Base-by-base conservation (phyloP, 1,140 invertebrate species). In the Brachionus rubens region DNA sequence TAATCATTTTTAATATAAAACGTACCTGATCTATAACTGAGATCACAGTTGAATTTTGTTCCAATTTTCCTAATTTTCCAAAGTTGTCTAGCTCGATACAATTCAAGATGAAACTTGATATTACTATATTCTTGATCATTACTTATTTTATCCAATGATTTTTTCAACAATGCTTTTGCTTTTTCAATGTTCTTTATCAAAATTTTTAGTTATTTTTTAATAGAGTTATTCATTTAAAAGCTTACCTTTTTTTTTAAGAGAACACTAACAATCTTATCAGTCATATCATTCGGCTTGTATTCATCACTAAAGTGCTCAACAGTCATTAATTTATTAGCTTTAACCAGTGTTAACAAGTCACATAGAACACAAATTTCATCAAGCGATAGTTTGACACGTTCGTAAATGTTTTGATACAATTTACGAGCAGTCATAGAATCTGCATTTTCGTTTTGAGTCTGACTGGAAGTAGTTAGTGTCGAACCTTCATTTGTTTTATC, bases 331-430 rank as follows among this genome's bases (percentile, higher is more conserved):
- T 72, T 48, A 14, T 54, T 41, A 1, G 24, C 46, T 72, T 28
- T 72, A 30, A 54, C 68, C 24, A 72, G 9, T 21, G 28, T 72
- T 19, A 72, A 19, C 7, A 36, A 52, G 41, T 72, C 68, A 24
- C 48, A 48, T 24, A 72, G 24, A 50, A 72, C 68, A 40, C 68
- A 72, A 50, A 72, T 54, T 48, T 72, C 68, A 50, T 72, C 68
- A 6, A 72, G 30, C 0, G 68, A 48, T 50, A 50, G 50, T 26
- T 72, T 72, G 43, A 72, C 47, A 10, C 68, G 68, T 48, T 72
- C 68, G 40, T 26, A 54, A 16, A 72, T 48, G 16, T 54, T 72
- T 24, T 72, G 68, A 28, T 26, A 72, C 36, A 72, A 48, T 36
- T 50, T 72, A 12, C 50, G 46, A 4, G 68, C 59, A 4, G 59